Evolutionary conservation across 2,888 invertebrate genomes (phyloP).

Genomic region (Cremastinae sp.): DNA sequence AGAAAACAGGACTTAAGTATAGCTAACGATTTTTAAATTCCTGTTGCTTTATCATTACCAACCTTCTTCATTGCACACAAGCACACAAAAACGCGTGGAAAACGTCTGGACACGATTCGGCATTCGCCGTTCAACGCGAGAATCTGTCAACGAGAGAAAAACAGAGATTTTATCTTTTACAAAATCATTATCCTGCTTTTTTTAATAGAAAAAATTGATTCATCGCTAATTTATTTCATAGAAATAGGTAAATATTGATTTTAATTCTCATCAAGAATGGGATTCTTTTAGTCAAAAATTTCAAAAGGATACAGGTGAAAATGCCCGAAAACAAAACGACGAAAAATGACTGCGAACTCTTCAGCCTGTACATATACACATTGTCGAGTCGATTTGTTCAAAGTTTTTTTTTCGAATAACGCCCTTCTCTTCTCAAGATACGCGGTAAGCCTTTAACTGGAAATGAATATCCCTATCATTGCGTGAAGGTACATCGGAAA

Average conservation of each 20-base stretch:
- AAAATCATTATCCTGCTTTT: conserved; percentile 1
- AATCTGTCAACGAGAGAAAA: conserved; percentile 19
- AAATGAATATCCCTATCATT: conserved; percentile 46
- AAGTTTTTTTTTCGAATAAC: neutral
- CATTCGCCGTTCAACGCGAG: conserved; percentile 14
- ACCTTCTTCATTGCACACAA: neutral
- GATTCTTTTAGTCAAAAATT: no score
- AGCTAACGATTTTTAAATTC: conserved; percentile 2
- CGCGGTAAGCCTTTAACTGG: neutral
- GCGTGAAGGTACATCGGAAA: conserved; percentile 39
- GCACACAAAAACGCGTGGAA: conserved; percentile 21
- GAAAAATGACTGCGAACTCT: no score
- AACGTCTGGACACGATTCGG: conserved; percentile 27
- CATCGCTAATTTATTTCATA: neutral
- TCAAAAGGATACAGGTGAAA: no score
- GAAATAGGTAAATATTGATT: no score
- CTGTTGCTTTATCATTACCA: neutral
- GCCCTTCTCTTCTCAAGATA: conserved; percentile 19
- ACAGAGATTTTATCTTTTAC: neutral
- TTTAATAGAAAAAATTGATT: neutral
- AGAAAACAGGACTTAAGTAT: conserved; percentile 2
- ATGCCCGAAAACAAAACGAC: no score
- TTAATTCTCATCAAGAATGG: no score
- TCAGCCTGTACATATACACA: no score
- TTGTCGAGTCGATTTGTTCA: no score